Evolutionary conservation across 1,140 invertebrate species (phyloP), one percentile per base, ranked within the genome.

Genomic region (Bombus vancouverensis): DNA sequence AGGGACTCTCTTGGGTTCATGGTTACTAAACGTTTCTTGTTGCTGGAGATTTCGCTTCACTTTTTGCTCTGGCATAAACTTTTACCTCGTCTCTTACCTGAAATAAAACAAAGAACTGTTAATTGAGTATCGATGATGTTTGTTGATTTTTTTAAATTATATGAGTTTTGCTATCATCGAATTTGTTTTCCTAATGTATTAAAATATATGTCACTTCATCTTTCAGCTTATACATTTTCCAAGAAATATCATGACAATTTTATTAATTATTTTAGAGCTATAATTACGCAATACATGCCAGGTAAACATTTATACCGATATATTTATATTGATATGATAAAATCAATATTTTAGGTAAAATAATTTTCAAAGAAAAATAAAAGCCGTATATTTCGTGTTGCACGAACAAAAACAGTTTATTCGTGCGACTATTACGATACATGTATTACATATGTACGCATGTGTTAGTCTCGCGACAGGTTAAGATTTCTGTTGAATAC

Each of bases 21-120:
- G 18, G 6, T 75, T 82, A 73, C 57, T 57, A 66, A 53, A 18
- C n/a, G 37, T 62, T 39, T 34, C 1, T 57, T n/a, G 12, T 53
- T n/a, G 12, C 15, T 22, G 78, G 83, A 91, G 87, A 91, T 87
- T 90, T 90, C 85, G 90, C 91, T 91, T 91, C 87, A 81, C 37
- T 32, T 37, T 44, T 66, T 22, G 37, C 59, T 47, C 32, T 9
- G 42, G 15, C 81, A 32, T 70, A 3, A n/a, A 68, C 32, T 4
- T 47, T 42, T n/a, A 34, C 28, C 59, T 59, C 28, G 37, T 71
- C n/a, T 37, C 85, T 88, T 90, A 91, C 91, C 91, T 92, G 89
- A 39, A 92, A 90, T 73, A 84, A 75, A 59, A 91, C 75, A 1
- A 47, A 68, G 28, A 42, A 25, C n/a, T 1, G 12, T 65, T 85